Conservation (phyloP, 2,888 invertebrate species). For the Andricus curvator region DNA sequence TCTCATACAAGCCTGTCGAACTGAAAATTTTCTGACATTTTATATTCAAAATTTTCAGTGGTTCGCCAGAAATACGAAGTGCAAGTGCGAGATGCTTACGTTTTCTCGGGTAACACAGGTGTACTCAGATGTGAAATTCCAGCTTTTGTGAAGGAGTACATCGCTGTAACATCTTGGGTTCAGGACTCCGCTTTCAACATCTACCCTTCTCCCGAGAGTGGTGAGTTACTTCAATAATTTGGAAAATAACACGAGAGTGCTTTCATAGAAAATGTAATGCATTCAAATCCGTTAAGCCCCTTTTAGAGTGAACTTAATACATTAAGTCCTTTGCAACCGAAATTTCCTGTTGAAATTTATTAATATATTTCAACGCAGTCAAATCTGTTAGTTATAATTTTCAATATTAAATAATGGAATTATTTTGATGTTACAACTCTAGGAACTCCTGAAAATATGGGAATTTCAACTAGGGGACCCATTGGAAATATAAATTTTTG, state of each 20-base stretch:
- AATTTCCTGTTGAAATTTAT: too few relatives aligned
- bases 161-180: slow-evolving; percentile 94
- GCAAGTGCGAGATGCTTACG: slow-evolving; percentile 94
- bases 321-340: too few relatives aligned
- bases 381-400: too few relatives aligned
- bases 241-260: slow-evolving; percentile 1
- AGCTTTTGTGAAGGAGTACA: slow-evolving; percentile 91
- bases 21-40: background rate
- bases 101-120: slow-evolving; percentile 94
- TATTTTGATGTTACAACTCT: too few relatives aligned
- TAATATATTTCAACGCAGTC: too few relatives aligned
- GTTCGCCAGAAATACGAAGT: slow-evolving; percentile 92
- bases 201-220: slow-evolving; percentile 87
- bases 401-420: too few relatives aligned
- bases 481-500: too few relatives aligned
- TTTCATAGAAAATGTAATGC: background rate
- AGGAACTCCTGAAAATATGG: too few relatives aligned
- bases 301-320: background rate
- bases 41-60: slow-evolving; percentile 80
- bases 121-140: slow-evolving; percentile 94
- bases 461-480: too few relatives aligned
- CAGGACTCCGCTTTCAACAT: slow-evolving; percentile 90
- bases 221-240: slow-evolving; percentile 69
- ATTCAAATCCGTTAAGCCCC: background rate
- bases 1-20: background rate